phyloP scores from a whole-genome alignment of 2,888 invertebrate species.

The Pandemis heparana region DNA sequence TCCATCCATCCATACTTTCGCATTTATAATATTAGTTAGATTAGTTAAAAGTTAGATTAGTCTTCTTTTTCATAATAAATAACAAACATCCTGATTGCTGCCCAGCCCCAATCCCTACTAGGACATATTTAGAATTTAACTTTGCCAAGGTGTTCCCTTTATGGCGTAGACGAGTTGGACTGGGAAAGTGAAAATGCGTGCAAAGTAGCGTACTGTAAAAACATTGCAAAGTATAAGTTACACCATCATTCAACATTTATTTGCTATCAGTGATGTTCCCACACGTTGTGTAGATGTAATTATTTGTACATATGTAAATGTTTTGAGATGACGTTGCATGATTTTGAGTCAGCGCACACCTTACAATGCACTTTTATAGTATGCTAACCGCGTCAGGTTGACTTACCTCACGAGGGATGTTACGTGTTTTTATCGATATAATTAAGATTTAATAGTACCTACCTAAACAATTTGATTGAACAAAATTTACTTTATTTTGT shows the following conservation, averaged over 20 bases:
- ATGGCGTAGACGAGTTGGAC: too few species aligned
- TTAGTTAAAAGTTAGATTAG: too few species aligned
- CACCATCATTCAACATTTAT: neutral
- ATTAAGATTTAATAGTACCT: neutral
- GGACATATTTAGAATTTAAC: too few species aligned
- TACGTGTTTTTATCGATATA: slow-evolving; percentile 17
- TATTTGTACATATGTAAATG: slow-evolving; percentile 42
- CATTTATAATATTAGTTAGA: too few species aligned
- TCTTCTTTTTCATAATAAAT: neutral
- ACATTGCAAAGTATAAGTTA: neutral
- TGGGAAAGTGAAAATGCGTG: too few species aligned
- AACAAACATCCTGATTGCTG: too few species aligned
- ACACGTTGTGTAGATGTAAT: slow-evolving; percentile 37
- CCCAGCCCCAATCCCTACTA: too few species aligned
- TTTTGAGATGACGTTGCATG: slow-evolving; percentile 62
- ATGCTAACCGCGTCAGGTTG: slow-evolving; percentile 67
- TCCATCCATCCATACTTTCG: too few species aligned
- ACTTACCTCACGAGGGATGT: slow-evolving; percentile 62
- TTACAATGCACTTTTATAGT: slow-evolving; percentile 81
- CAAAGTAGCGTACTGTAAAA: too few species aligned
- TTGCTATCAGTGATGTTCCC: slow-evolving; percentile 34
- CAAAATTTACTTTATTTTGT: neutral
- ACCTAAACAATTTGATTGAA: neutral
- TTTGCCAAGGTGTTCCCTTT: too few species aligned
- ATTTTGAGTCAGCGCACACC: slow-evolving; percentile 49